Evolutionary conservation across 1,140 invertebrate genomes (phyloP), one percentile per base, ranked within the genome.

Genomic region (Sarcophaga peregrina): DNA sequence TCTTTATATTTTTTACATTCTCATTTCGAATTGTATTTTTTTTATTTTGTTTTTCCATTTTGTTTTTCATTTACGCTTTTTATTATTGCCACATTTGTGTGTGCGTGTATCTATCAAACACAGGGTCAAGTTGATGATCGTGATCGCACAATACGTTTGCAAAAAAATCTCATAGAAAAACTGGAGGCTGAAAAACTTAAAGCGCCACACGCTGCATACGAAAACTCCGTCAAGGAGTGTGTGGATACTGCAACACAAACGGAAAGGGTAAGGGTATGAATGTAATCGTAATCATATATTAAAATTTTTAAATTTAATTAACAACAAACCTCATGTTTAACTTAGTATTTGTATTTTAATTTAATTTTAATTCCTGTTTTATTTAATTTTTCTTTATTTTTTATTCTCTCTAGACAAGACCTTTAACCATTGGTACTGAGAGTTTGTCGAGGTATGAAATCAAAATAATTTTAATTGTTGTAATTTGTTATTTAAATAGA

Each of bases 161-260:
- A 95, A 84, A 94, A 94, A 88, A 93, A 94, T 91, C 92, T 93
- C 91, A 92, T 93, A 86, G 90, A 90, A 52, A 89, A 91, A 84
- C 84, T 91, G 62, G 88, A 90, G 84, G 86, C 86, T 72, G 91
- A 92, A 84, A 91, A 90, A 84, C 85, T 86, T 58, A 87, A 85
- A 82, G 82, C 85, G 47, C 62, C 62, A 68, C 62, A 68, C n/a
- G 62, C 62, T 68, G 72, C 47, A 25, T 82, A 25, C 46, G 76
- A 83, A 82, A 78, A 83, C 52, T 76, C 83, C 37, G 20, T 75
- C 45, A 87, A 91, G 87, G 84, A 90, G 86, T 84, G 85, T 84
- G 92, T 92, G 83, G 95, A 95, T 89, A 93, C 94, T 82, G 93
- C 94, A 81, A 95, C 94, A 68, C 95, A 95, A 90, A 95, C 95